Conservation (phyloP, 1,140 invertebrate genomes). For the Triops longicaudatus region DNA sequence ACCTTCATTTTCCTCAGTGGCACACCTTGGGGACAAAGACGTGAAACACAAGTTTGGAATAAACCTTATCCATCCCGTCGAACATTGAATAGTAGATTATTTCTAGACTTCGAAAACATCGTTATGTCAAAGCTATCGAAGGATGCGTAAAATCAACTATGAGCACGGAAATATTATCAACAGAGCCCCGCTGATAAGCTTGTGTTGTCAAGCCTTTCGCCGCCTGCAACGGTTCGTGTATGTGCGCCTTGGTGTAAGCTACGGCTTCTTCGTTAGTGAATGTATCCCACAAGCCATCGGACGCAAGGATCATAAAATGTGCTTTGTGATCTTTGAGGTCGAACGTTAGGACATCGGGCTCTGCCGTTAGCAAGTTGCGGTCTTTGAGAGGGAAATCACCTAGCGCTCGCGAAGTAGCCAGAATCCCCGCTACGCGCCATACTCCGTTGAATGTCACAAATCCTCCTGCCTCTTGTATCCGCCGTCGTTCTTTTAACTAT, state of each 20-base stretch:
- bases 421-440: conserved; percentile 89
- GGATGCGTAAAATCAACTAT: conserved; percentile 69
- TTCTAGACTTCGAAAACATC: background rate
- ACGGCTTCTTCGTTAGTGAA: conserved; percentile 90
- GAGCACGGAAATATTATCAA: conserved; percentile 92
- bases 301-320: conserved; percentile 83
- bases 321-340: conserved; percentile 70
- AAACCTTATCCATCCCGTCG: too few relatives aligned
- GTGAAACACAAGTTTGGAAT: too few relatives aligned
- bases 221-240: conserved; percentile 75
- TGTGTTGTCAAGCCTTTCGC: conserved; percentile 81
- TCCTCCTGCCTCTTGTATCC: conserved; percentile 84
- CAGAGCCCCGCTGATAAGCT: conserved; percentile 82
- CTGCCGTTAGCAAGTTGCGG: conserved; percentile 82
- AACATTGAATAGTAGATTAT: background rate
- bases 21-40: too few relatives aligned
- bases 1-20: too few relatives aligned
- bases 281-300: conserved; percentile 93
- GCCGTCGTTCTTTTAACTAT: conserved; percentile 69
- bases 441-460: conserved; percentile 92
- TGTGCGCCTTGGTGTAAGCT: conserved; percentile 67
- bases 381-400: conserved; percentile 94
- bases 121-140: background rate
- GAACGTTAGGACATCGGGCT: conserved; percentile 92
- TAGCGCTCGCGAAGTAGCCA: conserved; percentile 87